phyloP scores from a whole-genome alignment of 2,797 vertebrate genomes.

The Masticophis lateralis region DNA sequence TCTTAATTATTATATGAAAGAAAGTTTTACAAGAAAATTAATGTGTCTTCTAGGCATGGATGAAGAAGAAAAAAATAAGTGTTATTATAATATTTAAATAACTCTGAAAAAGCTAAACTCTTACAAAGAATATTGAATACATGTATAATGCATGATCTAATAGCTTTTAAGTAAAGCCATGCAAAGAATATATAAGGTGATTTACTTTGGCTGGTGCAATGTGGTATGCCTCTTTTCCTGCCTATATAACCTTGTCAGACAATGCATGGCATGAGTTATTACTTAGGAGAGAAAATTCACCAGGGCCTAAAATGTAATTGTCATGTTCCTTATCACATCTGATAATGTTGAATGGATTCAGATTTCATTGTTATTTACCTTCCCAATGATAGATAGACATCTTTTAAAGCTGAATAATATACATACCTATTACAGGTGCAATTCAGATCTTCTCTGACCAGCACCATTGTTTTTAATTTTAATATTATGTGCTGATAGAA shows the following conservation, averaged over 20 bases:
- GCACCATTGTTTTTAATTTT: neutral
- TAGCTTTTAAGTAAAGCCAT: neutral
- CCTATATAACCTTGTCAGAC: neutral
- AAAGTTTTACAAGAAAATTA: neutral
- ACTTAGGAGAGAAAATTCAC: neutral
- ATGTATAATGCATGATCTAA: neutral
- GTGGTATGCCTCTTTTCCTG: neutral
- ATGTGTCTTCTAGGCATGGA: neutral
- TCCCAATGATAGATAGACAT: neutral
- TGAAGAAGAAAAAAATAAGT: neutral
- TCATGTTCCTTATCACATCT: neutral
- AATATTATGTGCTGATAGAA: neutral
- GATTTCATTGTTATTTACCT: neutral
- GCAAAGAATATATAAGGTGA: fast-evolving
- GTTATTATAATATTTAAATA: neutral
- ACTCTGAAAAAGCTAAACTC: neutral
- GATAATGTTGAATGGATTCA: neutral
- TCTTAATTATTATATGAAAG: neutral
- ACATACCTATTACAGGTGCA: neutral
- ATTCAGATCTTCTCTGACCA: neutral
- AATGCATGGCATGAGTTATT: neutral
- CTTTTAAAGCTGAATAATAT: neutral
- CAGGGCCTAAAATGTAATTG: neutral
- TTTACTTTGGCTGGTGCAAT: neutral
- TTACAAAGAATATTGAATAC: neutral